Evolutionary conservation across 2,113 vertebrate genomes (phyloP).

Genomic region (Centropristis striata): DNA sequence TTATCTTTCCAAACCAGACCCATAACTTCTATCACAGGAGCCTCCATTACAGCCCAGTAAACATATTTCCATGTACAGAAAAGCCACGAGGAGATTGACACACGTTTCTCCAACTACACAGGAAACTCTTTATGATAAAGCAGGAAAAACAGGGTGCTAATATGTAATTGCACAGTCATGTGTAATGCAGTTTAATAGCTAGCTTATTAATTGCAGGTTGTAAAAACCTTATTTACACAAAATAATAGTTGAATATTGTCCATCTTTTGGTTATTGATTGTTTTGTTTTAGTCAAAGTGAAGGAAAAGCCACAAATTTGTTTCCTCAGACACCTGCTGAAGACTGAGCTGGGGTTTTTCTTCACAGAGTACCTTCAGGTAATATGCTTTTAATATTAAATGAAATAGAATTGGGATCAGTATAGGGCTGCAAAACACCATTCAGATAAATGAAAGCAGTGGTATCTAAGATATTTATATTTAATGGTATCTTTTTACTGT

Average conservation of each 20-base stretch:
- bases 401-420: conserved; percentile 2
- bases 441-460: neutral
- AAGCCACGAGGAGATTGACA: conserved; percentile 25
- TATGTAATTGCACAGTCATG: neutral
- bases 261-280: neutral
- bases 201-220: neutral
- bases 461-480: neutral
- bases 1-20: conserved; percentile 76
- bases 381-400: conserved; percentile 1
- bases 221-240: neutral
- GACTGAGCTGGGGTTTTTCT: conserved; percentile 97
- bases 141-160: neutral
- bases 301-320: conserved; percentile 12
- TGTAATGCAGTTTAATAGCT: neutral
- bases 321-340: conserved; percentile 92
- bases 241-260: neutral
- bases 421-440: neutral
- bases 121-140: neutral
- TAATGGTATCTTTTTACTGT: conserved; percentile 4
- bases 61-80: conserved; percentile 31
- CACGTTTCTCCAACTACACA: conserved; percentile 24
- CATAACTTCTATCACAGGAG: conserved; percentile 45
- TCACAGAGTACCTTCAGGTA: conserved; percentile 94
- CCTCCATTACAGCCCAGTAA: conserved; percentile 42
- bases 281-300: conserved; percentile 4